Conservation (phyloP, 2,888 invertebrate genomes). For the Aphidoletes aphidimyza region DNA sequence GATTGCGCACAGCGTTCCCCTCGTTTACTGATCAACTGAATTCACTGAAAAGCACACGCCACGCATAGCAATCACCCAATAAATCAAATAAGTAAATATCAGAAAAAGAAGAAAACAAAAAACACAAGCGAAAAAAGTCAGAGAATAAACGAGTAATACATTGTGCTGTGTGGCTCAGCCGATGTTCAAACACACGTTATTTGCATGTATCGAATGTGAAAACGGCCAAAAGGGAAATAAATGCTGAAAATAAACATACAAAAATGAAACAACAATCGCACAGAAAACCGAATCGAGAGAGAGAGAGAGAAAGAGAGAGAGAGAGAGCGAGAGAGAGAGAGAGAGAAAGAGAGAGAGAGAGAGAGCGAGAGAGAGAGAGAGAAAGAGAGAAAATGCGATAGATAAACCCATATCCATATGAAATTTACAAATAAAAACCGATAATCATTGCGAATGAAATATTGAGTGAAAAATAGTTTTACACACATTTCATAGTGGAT, state of each 20-base stretch:
- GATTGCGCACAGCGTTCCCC: background rate
- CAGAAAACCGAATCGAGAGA: too few species aligned
- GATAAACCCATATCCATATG: conserved; percentile 27
- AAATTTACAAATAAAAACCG: conserved; percentile 31
- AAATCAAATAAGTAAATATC: conserved; percentile 36
- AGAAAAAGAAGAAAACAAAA: background rate
- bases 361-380: too few species aligned
- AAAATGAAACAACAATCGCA: too few species aligned
- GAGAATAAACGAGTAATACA: background rate
- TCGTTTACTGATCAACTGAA: background rate
- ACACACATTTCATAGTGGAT: background rate
- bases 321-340: background rate
- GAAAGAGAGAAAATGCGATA: background rate
- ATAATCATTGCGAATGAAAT: conserved; percentile 36
- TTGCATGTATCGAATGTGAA: background rate
- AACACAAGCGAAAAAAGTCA: background rate
- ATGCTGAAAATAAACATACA: background rate
- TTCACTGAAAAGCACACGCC: conserved; percentile 7
- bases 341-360: background rate
- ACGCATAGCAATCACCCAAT: background rate
- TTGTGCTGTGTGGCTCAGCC: background rate
- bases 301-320: background rate
- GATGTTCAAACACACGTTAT: conserved; percentile 3
- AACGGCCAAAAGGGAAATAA: background rate
- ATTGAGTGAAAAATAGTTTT: conserved; percentile 25